Evolutionary conservation across 1,140 invertebrate genomes (phyloP).

Genomic region (Spodoptera litura): DNA sequence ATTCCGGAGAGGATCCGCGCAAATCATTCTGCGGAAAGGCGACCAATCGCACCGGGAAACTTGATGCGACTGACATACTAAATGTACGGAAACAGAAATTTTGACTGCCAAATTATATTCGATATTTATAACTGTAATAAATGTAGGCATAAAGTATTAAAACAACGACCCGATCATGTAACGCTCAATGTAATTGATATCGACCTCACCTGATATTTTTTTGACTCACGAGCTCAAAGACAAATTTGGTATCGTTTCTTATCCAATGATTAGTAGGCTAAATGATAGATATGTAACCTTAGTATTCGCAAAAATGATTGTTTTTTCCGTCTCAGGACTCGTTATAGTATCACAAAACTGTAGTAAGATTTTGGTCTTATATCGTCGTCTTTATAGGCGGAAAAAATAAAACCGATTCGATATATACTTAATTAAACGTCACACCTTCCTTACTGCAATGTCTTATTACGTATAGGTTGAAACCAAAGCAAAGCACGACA

Average conservation of each 20-base stretch:
- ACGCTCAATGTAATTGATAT: slow-evolving; percentile 13
- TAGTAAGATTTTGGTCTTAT: too few species aligned
- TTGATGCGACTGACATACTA: slow-evolving; percentile 41
- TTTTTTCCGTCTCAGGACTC: too few species aligned
- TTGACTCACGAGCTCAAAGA: not conserved
- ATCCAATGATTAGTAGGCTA: too few species aligned
- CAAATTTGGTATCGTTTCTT: not conserved
- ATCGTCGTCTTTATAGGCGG: too few species aligned
- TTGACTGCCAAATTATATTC: slow-evolving; percentile 1
- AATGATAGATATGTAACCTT: too few species aligned
- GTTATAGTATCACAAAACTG: too few species aligned
- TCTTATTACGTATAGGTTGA: too few species aligned
- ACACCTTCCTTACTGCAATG: too few species aligned
- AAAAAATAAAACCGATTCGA: too few species aligned
- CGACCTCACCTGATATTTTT: slow-evolving; percentile 20
- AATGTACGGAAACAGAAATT: slow-evolving; percentile 33
- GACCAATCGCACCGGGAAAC: slow-evolving; percentile 27
- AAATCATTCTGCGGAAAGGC: slow-evolving; percentile 51
- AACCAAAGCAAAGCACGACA: too few species aligned
- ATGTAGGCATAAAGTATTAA: slow-evolving; percentile 4
- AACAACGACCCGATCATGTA: slow-evolving; percentile 26
- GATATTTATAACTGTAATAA: slow-evolving; percentile 4
- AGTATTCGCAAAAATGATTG: too few species aligned
- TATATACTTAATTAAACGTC: too few species aligned
- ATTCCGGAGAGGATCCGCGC: slow-evolving; percentile 60